These are phyloP conservation scores for Macrobrachium rosenbergii DNA, from an alignment of 1,140 invertebrate genomes.

Conservation along the genomic window DNA sequence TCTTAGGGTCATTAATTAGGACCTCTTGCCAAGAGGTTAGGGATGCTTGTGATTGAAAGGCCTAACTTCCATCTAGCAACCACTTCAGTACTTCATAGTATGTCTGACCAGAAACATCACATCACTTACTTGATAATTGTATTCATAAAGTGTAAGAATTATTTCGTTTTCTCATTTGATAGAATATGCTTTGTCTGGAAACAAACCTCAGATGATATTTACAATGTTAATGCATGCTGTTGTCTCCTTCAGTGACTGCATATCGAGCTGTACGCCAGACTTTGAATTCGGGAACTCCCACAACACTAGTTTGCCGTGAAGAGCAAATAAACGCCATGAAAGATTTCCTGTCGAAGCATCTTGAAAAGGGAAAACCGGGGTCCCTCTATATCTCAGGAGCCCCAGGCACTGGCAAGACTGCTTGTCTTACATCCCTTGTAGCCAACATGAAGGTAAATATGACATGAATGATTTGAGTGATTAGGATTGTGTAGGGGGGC, in stretches of 20 bases:
- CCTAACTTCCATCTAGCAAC: too few species aligned
- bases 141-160: background rate
- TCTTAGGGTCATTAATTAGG: too few species aligned
- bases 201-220: too few species aligned
- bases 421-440: constrained; percentile 83
- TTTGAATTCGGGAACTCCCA: constrained; percentile 80
- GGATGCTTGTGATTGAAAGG: too few species aligned
- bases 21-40: too few species aligned
- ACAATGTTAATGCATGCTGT: background rate
- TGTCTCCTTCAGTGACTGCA: constrained; percentile 35
- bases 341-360: constrained; percentile 78
- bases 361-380: constrained; percentile 79
- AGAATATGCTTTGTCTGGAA: too few species aligned
- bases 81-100: too few species aligned
- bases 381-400: constrained; percentile 95
- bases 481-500: constrained; percentile 45
- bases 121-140: too few species aligned
- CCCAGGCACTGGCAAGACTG: constrained; percentile 97
- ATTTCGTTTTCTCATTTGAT: background rate
- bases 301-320: constrained; percentile 82
- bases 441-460: constrained; percentile 69
- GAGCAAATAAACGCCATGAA: constrained; percentile 80
- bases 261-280: constrained; percentile 71
- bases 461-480: constrained; percentile 36
- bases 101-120: too few species aligned